phyloP scores from a whole-genome alignment of 2,888 invertebrate species.

The Oxycera nigricornis region DNA sequence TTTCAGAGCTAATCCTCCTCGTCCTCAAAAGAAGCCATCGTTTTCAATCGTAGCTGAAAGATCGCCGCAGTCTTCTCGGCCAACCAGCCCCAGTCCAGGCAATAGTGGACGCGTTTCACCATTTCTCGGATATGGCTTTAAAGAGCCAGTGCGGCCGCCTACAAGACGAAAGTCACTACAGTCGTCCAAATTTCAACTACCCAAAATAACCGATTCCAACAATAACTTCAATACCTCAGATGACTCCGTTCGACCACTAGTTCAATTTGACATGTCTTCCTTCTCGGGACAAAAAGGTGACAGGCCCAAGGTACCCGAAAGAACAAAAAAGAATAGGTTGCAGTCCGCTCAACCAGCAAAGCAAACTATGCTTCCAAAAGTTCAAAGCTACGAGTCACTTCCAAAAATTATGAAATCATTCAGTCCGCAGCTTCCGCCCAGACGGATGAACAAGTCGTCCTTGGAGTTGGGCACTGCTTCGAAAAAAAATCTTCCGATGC shows the following conservation, averaged over 20 bases:
- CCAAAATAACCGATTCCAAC: constrained; percentile 24
- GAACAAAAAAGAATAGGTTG: constrained; percentile 23
- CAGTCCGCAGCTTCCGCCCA: constrained; percentile 49
- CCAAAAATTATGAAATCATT: constrained; percentile 56
- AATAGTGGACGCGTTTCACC: constrained; percentile 67
- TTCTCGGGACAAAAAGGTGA: constrained; percentile 52
- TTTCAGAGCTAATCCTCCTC: constrained; percentile 58
- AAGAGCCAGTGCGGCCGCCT: constrained; percentile 43
- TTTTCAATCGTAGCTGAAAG: constrained; percentile 73
- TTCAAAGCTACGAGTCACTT: constrained; percentile 56
- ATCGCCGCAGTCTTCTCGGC: constrained; percentile 64
- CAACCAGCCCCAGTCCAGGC: constrained; percentile 62
- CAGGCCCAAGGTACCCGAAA: constrained; percentile 2
- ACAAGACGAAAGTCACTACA: constrained; percentile 28
- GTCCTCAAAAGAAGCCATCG: constrained; percentile 71
- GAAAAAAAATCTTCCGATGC: constrained; percentile 53
- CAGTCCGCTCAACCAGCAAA: constrained; percentile 43
- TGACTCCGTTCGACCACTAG: constrained; percentile 59
- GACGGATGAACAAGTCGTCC: constrained; percentile 54
- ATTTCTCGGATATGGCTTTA: constrained; percentile 68
- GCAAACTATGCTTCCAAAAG: constrained; percentile 43
- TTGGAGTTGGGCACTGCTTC: constrained; percentile 51
- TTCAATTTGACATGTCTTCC: constrained; percentile 59
- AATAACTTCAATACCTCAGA: constrained; percentile 49
- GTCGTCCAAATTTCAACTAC: constrained; percentile 50